phyloP scores from a whole-genome alignment of 2,113 vertebrate species.

The Monarcha castaneiventris region DNA sequence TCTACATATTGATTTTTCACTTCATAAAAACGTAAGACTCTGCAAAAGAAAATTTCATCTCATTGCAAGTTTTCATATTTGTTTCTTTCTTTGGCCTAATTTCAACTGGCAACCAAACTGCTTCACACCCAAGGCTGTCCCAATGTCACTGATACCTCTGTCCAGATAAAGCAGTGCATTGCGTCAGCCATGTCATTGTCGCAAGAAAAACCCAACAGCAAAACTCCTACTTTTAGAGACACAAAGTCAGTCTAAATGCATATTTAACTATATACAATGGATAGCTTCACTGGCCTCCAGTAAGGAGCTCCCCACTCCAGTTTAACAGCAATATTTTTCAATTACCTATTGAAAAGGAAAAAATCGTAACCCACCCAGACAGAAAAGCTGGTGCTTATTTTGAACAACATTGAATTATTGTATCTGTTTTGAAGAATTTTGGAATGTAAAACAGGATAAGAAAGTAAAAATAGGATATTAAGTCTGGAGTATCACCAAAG shows the following conservation, averaged over 20 bases:
- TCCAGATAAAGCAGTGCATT: not conserved
- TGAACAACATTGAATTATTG: not conserved
- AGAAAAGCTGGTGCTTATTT: not conserved
- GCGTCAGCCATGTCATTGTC: not conserved
- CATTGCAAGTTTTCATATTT: not conserved
- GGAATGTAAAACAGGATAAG: not conserved
- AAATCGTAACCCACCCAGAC: not conserved
- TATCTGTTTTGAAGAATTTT: not conserved
- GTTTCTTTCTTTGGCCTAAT: slow-evolving; percentile 4
- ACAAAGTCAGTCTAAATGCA: not conserved
- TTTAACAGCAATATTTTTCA: not conserved
- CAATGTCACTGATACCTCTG: not conserved
- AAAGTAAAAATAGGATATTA: not conserved
- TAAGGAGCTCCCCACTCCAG: not conserved
- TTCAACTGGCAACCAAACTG: not conserved
- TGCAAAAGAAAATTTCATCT: slow-evolving; percentile 39
- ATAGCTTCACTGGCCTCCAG: not conserved
- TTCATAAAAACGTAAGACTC: slow-evolving; percentile 56
- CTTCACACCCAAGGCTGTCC: not conserved
- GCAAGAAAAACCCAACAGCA: not conserved
- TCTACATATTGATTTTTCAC: slow-evolving; percentile 63
- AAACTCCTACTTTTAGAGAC: not conserved
- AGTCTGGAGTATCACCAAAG: not conserved
- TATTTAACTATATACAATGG: not conserved
- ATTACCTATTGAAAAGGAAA: not conserved